Evolutionary conservation across 1,140 invertebrate genomes (phyloP), one percentile per base, ranked within the genome.

Genomic region (Brachionus rotundiformis): DNA sequence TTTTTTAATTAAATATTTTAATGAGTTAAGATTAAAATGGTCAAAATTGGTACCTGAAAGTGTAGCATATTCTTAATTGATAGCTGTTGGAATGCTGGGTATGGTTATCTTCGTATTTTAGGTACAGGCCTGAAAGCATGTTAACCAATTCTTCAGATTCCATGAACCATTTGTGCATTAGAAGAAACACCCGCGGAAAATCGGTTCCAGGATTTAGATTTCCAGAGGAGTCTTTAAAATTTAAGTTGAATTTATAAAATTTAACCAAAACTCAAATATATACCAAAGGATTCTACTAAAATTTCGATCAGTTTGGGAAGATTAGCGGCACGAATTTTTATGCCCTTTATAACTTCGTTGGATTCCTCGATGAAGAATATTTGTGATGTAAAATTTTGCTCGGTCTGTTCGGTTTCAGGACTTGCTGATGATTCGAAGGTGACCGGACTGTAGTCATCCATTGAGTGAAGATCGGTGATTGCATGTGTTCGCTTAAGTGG

Each of bases 151-250:
- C 85, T 77, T 86, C 86, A 29, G 88, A 88, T 61, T 85, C 84
- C 82, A 87, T 86, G 82, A 88, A 88, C 88, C 88, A 89, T 82
- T 87, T 87, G 84, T 89, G 88, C 88, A 88, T 89, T 11, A 88
- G 84, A 82, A 88, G 85, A 82, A 89, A 85, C n/a, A 89, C 86
- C 33, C 84, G 84, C 3, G 86, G 86, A 82, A 85, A 88, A 82
- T 88, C 85, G 47, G 84, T 85, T 44, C 86, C 84, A 1, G 79
- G 36, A 10, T 19, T 25, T 65, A 63, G 29, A 41, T 81, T 61
- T 19, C 54, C 79, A 29, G 19, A 54, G 3, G 41, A 39, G 16
- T 33, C 49, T 71, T 8, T 41, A 61, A 49, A 25, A n/a, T n/a
- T n/a, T n/a, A 25, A 77, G 23, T 25, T 7, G 33, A 54, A 75